Evolutionary conservation across 2,888 invertebrate genomes (phyloP).

Genomic region (Heliconius cydno): DNA sequence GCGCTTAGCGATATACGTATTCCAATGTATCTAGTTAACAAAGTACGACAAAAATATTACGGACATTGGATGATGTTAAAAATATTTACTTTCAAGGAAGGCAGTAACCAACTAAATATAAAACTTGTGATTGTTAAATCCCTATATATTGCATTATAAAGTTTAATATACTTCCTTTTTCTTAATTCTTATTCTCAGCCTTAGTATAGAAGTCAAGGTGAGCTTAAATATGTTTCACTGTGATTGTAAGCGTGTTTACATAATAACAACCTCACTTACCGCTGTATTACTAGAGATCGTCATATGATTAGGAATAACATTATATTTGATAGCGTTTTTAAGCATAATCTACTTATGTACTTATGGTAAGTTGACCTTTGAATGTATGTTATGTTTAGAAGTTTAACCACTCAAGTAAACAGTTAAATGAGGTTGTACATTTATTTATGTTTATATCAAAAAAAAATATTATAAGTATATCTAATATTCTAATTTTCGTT

Average conservation of each 20-base stretch:
- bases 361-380: background rate
- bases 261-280: conserved; percentile 60
- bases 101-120: conserved; percentile 10
- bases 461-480: no score
- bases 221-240: conserved; percentile 67
- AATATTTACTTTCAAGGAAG: conserved; percentile 7
- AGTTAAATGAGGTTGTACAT: background rate
- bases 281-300: conserved; percentile 23
- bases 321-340: background rate
- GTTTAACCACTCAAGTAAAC: background rate
- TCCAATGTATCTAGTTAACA: background rate
- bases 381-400: background rate
- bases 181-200: conserved; percentile 57
- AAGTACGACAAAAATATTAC: background rate
- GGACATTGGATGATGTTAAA: background rate
- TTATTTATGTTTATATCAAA: no score
- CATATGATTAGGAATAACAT: conserved; percentile 9
- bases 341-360: background rate
- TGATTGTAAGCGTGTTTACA: conserved; percentile 68
- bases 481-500: no score
- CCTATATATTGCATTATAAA: conserved; percentile 36
- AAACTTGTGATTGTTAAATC: background rate
- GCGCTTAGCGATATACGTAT: no score
- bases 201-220: conserved; percentile 73
- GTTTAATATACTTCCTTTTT: conserved; percentile 63